phyloP scores from a whole-genome alignment of 2,113 vertebrate genomes.

The Notothenia coriiceps region DNA sequence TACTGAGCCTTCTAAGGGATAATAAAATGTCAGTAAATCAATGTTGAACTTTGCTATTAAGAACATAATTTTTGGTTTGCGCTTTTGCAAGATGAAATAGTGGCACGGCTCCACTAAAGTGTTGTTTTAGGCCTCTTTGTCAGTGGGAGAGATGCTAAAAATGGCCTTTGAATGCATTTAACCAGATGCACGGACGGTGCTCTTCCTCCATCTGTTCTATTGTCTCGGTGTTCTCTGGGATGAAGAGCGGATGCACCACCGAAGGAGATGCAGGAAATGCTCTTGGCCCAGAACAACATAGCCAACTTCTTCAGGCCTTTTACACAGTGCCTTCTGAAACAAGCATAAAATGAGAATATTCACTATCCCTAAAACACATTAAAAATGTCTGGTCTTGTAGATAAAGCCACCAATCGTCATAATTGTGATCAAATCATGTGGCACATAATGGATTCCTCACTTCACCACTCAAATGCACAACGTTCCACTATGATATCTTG shows the following conservation, averaged over 20 bases:
- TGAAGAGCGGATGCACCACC: constrained; percentile 81
- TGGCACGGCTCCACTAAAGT: constrained; percentile 53
- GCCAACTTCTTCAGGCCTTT: constrained; percentile 62
- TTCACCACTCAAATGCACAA: no score
- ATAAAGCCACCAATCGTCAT: neutral
- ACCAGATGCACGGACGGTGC: constrained; percentile 82
- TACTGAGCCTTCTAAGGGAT: constrained; percentile 4
- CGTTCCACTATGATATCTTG: no score
- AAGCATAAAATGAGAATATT: constrained; percentile 14
- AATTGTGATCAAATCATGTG: neutral
- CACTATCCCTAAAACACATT: constrained; percentile 1
- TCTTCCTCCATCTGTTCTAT: constrained; percentile 85
- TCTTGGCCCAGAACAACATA: constrained; percentile 71
- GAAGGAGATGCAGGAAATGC: constrained; percentile 81
- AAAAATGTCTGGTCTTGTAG: neutral
- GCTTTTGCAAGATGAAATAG: constrained; percentile 50
- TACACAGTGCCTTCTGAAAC: constrained; percentile 30
- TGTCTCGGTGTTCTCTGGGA: constrained; percentile 80
- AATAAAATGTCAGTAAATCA: neutral
- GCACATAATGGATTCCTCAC: no score
- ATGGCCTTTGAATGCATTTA: constrained; percentile 77
- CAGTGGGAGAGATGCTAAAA: constrained; percentile 81
- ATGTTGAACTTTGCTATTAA: constrained; percentile 1
- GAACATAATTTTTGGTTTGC: constrained; percentile 8
- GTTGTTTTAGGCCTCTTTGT: constrained; percentile 78